A percentile compares a stretch with the other conserved stretches of the same genome.
Conservation (phyloP, 2,888 invertebrate genomes). For the Harpagoxenus sublaevis region DNA sequence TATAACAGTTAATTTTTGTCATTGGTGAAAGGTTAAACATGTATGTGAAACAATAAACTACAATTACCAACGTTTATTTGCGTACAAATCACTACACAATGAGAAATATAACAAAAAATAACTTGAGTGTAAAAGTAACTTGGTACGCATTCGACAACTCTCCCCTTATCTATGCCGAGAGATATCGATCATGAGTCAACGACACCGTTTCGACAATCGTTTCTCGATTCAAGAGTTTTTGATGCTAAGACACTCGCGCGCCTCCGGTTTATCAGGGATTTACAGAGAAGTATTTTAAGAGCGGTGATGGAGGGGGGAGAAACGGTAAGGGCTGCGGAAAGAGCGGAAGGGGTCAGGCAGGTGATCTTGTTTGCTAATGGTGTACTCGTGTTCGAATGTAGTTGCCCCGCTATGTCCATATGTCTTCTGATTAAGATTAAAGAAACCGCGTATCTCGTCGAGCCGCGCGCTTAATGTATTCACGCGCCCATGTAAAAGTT, state of each 20-base stretch:
- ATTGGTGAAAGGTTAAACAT: too few species aligned
- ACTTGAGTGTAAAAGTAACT: too few species aligned
- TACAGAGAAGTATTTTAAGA: slow-evolving; percentile 79
- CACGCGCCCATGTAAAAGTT: slow-evolving; percentile 79
- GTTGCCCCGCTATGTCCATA: slow-evolving; percentile 83
- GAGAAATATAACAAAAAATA: too few species aligned
- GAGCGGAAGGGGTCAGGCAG: slow-evolving; percentile 77
- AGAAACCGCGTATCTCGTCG: slow-evolving; percentile 83
- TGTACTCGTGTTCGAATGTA: slow-evolving; percentile 85
- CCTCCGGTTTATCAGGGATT: slow-evolving; percentile 80
- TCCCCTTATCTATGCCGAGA: neutral
- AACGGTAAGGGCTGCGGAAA: slow-evolving; percentile 55
- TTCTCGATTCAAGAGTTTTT: slow-evolving; percentile 59
- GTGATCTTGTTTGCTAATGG: slow-evolving; percentile 86
- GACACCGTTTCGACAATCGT: neutral
- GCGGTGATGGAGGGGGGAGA: slow-evolving; percentile 53
- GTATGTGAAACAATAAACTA: too few species aligned
- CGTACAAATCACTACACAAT: too few species aligned
- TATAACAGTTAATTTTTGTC: too few species aligned
- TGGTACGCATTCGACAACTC: too few species aligned
- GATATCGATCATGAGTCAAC: neutral
- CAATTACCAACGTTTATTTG: too few species aligned
- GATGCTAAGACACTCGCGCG: slow-evolving; percentile 66
- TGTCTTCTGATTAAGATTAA: slow-evolving; percentile 85
- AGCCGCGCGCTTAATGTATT: slow-evolving; percentile 78